Base-by-base conservation (phyloP, 2,888 invertebrate genomes). In the Timandra comae region DNA sequence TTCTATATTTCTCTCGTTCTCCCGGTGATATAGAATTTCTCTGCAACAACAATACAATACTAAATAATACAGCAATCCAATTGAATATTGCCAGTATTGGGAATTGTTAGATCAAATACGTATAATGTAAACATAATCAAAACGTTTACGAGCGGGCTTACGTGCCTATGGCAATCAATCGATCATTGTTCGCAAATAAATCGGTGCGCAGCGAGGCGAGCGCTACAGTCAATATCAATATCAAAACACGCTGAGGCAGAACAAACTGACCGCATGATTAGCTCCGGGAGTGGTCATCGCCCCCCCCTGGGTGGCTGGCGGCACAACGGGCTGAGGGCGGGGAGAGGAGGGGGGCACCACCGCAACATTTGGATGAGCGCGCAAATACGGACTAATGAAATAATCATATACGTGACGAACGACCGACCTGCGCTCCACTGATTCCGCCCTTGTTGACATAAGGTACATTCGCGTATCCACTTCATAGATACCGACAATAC, bases 1-100 rank as follows among this genome's bases (percentile, higher is more conserved):
- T 91, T 74, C 94, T 88, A 70, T 94, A 94, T 71, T 94, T 94
- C 75, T 94, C 94, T 56, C 92, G 85, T 63, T 93, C 92, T 33
- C 91, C 93, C 6, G 95, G 95, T 38, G 94, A 94, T 84, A 94
- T 93, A 58, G 94, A 94, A 85, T 91, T 94, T 73, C 92, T 89
- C 94, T 94, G 90, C 22, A 82, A 81, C 74, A 79, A 43, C 12
- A 45, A 43, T 35, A 46, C 40, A 30, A 50, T 49, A 38, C 45
- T 34, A 49, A 52, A 38, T 49, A 50, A 65, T 46, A 43, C 38
- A 48, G 37, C 49, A 41, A 58, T 39, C 45, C 48, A 47, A 53
- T 54, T 43, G 50, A 52, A 60, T 56, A 61, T 55, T 50, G 48
- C 48, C 51, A 46, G 51, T 57, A 69, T 60, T 55, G 54, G 52